These are phyloP conservation scores for Sebastes steindachneri DNA, from an alignment of 2,797 vertebrate genomes.

Conservation along the genomic window DNA sequence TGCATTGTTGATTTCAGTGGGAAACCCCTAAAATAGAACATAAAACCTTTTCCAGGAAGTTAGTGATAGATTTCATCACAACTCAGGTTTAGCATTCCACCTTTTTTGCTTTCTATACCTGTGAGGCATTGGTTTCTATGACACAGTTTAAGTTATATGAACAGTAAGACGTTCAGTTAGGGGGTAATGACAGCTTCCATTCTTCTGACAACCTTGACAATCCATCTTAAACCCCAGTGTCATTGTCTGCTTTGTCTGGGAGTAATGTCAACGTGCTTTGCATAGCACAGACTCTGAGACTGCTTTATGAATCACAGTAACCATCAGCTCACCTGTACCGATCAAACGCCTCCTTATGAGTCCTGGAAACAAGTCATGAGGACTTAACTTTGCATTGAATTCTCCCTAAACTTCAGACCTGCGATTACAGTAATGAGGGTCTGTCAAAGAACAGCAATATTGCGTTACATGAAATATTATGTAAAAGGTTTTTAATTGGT, in stretches of 20 bases:
- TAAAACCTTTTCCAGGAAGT: constrained; percentile 42
- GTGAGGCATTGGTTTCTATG: constrained; percentile 31
- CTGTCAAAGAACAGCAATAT: background rate
- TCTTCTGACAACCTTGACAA: constrained; percentile 8
- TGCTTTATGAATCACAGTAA: background rate
- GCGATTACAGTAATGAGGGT: background rate
- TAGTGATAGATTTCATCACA: constrained; percentile 11
- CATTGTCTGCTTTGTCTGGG: background rate
- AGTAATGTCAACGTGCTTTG: background rate
- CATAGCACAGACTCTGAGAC: background rate
- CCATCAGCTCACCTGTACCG: background rate
- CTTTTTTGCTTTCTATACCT: constrained; percentile 15
- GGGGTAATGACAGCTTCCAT: constrained; percentile 30
- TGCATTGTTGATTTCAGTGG: constrained; percentile 29
- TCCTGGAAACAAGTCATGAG: background rate
- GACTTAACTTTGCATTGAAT: background rate
- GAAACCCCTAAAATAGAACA: constrained; percentile 52
- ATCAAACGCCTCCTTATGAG: background rate
- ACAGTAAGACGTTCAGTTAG: constrained; percentile 1
- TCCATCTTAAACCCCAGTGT: constrained; percentile 1
- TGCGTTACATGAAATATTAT: background rate
- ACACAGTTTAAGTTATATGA: constrained; percentile 11
- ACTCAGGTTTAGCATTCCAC: constrained; percentile 2
- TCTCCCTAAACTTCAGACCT: background rate
- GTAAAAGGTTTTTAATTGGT: background rate